A percentile compares a stretch with the other conserved stretches of the same genome.
Evolutionary conservation across 92 coral and sea anemone species (phyloP).

Genomic region (Muricea muricata): DNA sequence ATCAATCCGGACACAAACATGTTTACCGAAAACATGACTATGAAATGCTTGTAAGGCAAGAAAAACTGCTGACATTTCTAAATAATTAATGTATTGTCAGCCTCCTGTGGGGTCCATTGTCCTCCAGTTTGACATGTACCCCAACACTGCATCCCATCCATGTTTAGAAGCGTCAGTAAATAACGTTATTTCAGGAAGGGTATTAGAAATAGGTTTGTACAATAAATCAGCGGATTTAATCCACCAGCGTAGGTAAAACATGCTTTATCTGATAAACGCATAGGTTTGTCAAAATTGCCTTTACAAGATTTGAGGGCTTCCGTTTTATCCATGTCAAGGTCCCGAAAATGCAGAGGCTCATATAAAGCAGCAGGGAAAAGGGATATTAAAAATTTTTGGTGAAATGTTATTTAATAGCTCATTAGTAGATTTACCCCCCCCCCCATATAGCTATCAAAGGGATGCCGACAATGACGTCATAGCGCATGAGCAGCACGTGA

Average conservation of each 20-base stretch:
- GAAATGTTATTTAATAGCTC: too few species aligned
- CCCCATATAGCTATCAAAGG: too few species aligned
- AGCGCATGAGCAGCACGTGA: too few species aligned
- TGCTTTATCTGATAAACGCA: slow-evolving; percentile 33
- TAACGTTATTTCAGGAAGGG: neutral
- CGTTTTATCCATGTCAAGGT: too few species aligned
- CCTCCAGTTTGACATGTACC: neutral
- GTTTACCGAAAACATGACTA: neutral
- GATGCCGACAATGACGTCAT: too few species aligned
- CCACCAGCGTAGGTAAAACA: slow-evolving; percentile 39
- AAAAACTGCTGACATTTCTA: neutral
- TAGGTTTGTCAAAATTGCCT: too few species aligned
- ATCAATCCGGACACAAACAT: slow-evolving; percentile 40
- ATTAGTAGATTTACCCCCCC: too few species aligned
- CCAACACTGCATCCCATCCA: neutral
- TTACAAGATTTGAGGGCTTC: too few species aligned
- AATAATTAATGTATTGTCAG: neutral
- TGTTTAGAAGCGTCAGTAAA: neutral
- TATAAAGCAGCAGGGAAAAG: too few species aligned
- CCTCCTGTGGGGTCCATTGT: neutral
- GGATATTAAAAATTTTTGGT: too few species aligned
- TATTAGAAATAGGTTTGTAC: neutral
- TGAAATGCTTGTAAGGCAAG: neutral
- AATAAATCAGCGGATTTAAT: neutral
- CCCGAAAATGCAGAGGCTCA: too few species aligned